phyloP scores from a whole-genome alignment of 2,113 vertebrate genomes.

The Salvelinus alpinus region DNA sequence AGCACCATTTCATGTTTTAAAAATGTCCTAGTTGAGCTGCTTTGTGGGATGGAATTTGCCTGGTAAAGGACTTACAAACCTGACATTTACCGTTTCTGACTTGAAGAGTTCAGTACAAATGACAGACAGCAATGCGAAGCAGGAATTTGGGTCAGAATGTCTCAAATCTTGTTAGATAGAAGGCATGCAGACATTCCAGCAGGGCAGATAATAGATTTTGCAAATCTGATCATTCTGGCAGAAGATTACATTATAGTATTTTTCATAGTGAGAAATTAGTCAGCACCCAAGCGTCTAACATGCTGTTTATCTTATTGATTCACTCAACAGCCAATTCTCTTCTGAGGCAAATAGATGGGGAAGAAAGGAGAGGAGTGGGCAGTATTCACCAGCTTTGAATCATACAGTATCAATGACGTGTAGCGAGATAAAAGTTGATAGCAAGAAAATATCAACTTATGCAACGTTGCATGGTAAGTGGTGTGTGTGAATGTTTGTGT shows the following conservation, averaged over 20 bases:
- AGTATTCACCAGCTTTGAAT: constrained; percentile 17
- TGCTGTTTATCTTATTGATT: constrained; percentile 52
- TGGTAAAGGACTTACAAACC: neutral
- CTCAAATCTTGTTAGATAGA: constrained; percentile 18
- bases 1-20: neutral
- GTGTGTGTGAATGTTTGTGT: constrained; percentile 4
- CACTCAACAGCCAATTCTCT: constrained; percentile 40
- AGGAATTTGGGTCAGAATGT: constrained; percentile 22
- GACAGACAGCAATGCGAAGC: constrained; percentile 18
- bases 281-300: constrained; percentile 25
- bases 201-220: constrained; percentile 42
- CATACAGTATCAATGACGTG: constrained; percentile 38
- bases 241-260: constrained; percentile 40
- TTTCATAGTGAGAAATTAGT: constrained; percentile 26
- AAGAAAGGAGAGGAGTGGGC: neutral
- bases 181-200: constrained; percentile 32
- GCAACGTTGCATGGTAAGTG: neutral
- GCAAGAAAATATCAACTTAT: neutral
- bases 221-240: constrained; percentile 48
- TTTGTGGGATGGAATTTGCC: neutral
- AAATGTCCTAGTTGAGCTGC: neutral
- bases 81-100: too few species aligned
- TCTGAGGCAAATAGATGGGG: constrained; percentile 25
- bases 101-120: neutral
- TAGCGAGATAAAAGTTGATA: constrained; percentile 39